Base-by-base conservation (phyloP, 2,797 vertebrate genomes). In the Sandelia bainsii region DNA sequence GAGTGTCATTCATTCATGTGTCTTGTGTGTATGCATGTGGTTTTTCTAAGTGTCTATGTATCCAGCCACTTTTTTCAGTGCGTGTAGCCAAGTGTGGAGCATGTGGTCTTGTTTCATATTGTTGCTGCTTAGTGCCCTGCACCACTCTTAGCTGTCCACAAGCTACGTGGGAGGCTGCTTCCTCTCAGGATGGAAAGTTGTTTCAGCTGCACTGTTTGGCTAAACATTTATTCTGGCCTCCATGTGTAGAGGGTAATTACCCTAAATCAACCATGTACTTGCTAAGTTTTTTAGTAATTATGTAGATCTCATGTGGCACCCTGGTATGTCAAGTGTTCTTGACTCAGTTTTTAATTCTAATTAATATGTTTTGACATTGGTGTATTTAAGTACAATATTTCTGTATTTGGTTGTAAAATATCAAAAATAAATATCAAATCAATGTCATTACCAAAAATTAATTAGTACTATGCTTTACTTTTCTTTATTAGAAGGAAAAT, bases 201-300 rank as follows among this genome's bases (percentile, higher is more conserved):
- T 90, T 90, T 82, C 82, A 91, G 81, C 74, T 63, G 17, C 42
- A 3, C 27, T 72, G 65, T 70, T 42, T 83, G 83, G 75, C 77
- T 77, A 84, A 90, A 88, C 81, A 82, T 90, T 89, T 83, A 74
- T 69, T 77, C 79, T 89, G 85, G 81, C 83, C 65, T 77, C 69
- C 37, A 23, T 22, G 32, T 77, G 52, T 61, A 57, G 29, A 76
- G 69, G 7, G 53, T 69, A 84, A 69, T 84, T 79, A 81, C 68
- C 69, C 76, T 61, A 75, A 70, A 81, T 72, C 64, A 71, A 65
- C 57, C 22, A 6, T 51, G 62, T 32, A 56, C 50, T 64, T 66
- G 14, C 22, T 29, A 46, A 65, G 50, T 44, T 63, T 78, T 77
- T 62, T 39, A 71, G 67, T 75, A 80, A 49, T 77, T 76, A 69